Base-by-base conservation (phyloP, 2,113 vertebrate species). In the Danio rerio region DNA sequence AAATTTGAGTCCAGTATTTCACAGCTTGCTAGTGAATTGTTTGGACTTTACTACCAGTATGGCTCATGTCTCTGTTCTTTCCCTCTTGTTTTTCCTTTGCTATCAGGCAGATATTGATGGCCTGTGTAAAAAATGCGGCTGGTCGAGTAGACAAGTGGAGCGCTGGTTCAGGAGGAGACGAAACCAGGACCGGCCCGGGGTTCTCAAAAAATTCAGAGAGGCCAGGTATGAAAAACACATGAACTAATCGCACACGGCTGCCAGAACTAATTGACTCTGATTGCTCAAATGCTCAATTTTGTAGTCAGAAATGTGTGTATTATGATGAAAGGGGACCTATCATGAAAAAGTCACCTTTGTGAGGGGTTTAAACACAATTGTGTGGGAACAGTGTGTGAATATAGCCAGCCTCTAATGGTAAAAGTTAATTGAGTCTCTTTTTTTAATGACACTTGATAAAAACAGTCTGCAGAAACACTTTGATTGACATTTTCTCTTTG, bases 191-290 rank as follows among this genome's bases (percentile, higher is more conserved):
- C 94, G 92, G 47, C 96, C 98, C 6, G 94, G 95, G 13, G 89
- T 95, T 74, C 86, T 97, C 76, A 96, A 94, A 88, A 99, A 97
- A 75, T 98, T 99, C 91, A 94, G 90, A 89, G 98, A 99, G 84
- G 95, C 95, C 85, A 97, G 97, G 98, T 99, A 88, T 92, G 40
- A 83, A 8, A 4, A 58, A 2, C 55, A 43, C 0, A 12, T 9
- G 31, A 40, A 58, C 16, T 76, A 43, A 75, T 42, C 69, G 21
- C 75, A 43, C 81, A 71, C 2, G 3, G 43, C 65, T 47, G 65
- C 47, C 43, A 18, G 9, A 16, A 18, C 11, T 31, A 12, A 11
- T 61, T 70, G 9, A 49, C 18, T 7, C 13, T 42, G 21, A 73
- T 15, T 73, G 21, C 1, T 10, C 13, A n/a, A 42, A 6, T 10